Conservation (phyloP, 2,888 invertebrate species). For the Drosophila bunnanda region DNA sequence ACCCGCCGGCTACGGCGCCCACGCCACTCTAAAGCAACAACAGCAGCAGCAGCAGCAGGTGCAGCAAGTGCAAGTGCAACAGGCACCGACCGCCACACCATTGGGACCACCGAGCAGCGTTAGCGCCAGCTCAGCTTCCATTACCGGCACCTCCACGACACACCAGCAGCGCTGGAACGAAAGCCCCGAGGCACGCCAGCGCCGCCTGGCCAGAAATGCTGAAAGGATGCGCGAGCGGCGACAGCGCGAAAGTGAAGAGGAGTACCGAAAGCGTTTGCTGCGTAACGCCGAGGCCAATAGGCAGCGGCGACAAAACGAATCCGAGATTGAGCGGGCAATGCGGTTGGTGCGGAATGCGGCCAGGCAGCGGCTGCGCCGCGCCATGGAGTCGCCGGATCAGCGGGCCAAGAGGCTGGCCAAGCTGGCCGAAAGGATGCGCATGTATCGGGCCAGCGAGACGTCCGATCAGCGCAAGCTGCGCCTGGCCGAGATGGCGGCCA, state of each 20-base stretch:
- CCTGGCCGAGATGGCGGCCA: constrained; percentile 83
- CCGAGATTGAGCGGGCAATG: constrained; percentile 84
- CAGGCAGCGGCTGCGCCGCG: constrained; percentile 83
- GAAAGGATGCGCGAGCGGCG: constrained; percentile 85
- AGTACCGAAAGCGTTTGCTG: constrained; percentile 83
- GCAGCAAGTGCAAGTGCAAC: constrained; percentile 63
- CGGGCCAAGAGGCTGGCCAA: constrained; percentile 82
- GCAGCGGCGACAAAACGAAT: constrained; percentile 83
- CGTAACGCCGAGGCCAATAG: constrained; percentile 85
- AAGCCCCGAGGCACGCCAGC: constrained; percentile 84
- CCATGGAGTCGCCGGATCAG: constrained; percentile 85
- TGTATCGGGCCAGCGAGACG: constrained; percentile 83
- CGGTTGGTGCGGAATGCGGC: constrained; percentile 84
- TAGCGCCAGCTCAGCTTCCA: constrained; percentile 48
- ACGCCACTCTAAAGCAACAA: constrained; percentile 62
- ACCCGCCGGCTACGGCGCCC: constrained; percentile 64
- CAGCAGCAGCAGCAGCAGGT: constrained; percentile 22
- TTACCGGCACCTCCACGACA: constrained; percentile 42
- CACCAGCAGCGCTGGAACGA: constrained; percentile 84
- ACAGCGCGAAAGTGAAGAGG: constrained; percentile 84
- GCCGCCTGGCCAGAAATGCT: constrained; percentile 84
- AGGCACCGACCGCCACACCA: constrained; percentile 50
- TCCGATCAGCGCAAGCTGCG: constrained; percentile 84
- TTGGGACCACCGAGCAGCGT: constrained; percentile 64
- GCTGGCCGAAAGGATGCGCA: constrained; percentile 84